Evolutionary conservation across 2,888 invertebrate species (phyloP).

Genomic region (Protophormia terraenovae): DNA sequence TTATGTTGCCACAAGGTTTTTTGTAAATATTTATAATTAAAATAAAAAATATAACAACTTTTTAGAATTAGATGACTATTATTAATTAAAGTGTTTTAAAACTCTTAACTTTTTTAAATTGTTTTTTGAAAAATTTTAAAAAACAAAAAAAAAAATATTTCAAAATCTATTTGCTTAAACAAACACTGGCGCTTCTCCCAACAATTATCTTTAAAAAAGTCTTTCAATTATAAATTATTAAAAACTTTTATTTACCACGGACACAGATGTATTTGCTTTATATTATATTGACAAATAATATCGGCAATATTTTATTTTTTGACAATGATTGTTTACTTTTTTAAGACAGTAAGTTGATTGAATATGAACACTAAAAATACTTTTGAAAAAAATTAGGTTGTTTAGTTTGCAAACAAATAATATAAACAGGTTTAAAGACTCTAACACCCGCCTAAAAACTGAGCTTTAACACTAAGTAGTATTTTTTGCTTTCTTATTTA

Average conservation of each 20-base stretch:
- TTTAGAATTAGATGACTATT: neutral
- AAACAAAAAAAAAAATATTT: neutral
- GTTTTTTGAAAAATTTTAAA: neutral
- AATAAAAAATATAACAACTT: neutral
- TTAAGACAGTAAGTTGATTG: neutral
- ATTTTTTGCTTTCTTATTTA: no score
- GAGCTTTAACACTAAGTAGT: no score
- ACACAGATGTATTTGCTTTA: neutral
- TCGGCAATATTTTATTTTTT: slow-evolving; percentile 19
- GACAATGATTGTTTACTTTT: neutral
- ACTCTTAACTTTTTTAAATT: no score
- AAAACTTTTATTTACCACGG: neutral
- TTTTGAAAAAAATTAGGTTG: slow-evolving; percentile 32
- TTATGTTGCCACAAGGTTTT: neutral
- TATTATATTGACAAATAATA: neutral
- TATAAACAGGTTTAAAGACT: slow-evolving; percentile 34
- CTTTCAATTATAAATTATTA: no score
- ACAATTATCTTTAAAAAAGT: slow-evolving; percentile 15
- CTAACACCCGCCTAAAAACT: slow-evolving; percentile 25
- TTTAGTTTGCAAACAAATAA: slow-evolving; percentile 20
- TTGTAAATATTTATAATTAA: neutral
- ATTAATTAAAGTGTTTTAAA: neutral
- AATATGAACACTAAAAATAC: slow-evolving; percentile 1
- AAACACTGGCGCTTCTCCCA: slow-evolving; percentile 6
- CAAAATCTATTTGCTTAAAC: neutral